Evolutionary conservation across 2,797 vertebrate species (phyloP).

Genomic region (Smutsia temminckii): DNA sequence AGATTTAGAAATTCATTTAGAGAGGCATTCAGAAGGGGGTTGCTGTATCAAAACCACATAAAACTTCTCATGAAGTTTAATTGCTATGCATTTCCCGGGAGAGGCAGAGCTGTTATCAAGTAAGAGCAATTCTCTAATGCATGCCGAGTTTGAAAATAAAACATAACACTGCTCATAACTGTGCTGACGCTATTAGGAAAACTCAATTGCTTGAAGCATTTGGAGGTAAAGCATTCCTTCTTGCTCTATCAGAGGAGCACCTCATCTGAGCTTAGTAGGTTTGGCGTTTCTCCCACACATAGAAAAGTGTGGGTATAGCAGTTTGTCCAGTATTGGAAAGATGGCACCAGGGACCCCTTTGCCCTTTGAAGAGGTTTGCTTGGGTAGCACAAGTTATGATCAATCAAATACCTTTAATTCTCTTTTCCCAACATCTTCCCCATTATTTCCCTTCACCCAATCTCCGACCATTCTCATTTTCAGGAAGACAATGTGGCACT

Average conservation of each 20-base stretch:
- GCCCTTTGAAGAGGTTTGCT: constrained; percentile 38
- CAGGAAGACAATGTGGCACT: constrained; percentile 30
- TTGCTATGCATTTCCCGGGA: constrained; percentile 50
- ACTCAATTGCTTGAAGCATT: neutral
- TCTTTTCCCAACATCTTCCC: neutral
- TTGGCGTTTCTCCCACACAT: neutral
- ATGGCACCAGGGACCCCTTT: neutral
- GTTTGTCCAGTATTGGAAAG: constrained; percentile 2
- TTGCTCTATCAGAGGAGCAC: neutral
- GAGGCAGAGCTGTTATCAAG: constrained; percentile 55
- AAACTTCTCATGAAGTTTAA: constrained; percentile 65
- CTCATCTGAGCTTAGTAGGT: neutral
- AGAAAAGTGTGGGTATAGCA: neutral
- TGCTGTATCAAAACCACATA: neutral
- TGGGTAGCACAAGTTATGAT: constrained; percentile 44
- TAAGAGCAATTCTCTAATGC: constrained; percentile 36
- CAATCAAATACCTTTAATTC: constrained; percentile 49
- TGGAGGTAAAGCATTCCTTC: constrained; percentile 30
- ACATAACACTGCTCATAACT: neutral
- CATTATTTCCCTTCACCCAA: fast-evolving
- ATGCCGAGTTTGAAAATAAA: constrained; percentile 21
- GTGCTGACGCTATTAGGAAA: neutral
- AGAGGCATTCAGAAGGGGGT: neutral
- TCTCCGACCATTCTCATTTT: constrained; percentile 61
- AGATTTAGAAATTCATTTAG: constrained; percentile 48